Conservation (phyloP, 2,888 invertebrate genomes). For the Drosophila trichaetosa region DNA sequence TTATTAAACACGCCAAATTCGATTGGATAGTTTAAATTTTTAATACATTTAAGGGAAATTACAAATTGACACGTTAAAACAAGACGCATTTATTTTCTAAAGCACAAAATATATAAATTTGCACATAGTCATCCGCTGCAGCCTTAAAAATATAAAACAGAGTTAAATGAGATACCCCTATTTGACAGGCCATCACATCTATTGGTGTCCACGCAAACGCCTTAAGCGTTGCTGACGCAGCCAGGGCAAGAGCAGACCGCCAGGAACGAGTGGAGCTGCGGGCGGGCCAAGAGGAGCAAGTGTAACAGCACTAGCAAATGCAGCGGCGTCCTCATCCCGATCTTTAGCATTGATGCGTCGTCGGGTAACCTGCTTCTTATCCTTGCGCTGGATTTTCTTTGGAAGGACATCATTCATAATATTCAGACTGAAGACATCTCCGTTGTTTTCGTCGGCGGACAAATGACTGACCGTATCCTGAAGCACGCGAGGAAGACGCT, state of each 20-base stretch:
- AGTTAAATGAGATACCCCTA: not conserved
- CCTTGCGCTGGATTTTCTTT: constrained; percentile 35
- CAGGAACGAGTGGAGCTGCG: constrained; percentile 25
- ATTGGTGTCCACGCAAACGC: constrained; percentile 34
- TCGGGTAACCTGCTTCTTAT: constrained; percentile 17
- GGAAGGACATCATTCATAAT: constrained; percentile 61
- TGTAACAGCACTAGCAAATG: constrained; percentile 26
- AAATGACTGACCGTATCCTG: constrained; percentile 69
- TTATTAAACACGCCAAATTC: not conserved
- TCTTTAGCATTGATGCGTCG: constrained; percentile 29
- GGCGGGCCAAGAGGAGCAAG: constrained; percentile 33
- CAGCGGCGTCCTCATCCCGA: constrained; percentile 6
- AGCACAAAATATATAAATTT: not conserved
- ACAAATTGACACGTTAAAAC: not conserved
- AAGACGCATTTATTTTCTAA: not conserved
- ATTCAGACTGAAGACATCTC: constrained; percentile 68
- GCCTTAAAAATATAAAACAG: constrained; percentile 57
- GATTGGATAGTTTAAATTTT: not conserved
- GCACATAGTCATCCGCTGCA: constrained; percentile 9
- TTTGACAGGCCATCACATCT: not conserved
- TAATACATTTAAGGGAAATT: not conserved
- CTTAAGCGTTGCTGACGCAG: constrained; percentile 59
- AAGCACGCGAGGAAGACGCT: constrained; percentile 67
- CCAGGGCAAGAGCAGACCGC: constrained; percentile 60
- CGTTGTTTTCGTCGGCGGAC: constrained; percentile 51